Base-by-base conservation (phyloP, 2,888 invertebrate species). In the Emmelina monodactyla region DNA sequence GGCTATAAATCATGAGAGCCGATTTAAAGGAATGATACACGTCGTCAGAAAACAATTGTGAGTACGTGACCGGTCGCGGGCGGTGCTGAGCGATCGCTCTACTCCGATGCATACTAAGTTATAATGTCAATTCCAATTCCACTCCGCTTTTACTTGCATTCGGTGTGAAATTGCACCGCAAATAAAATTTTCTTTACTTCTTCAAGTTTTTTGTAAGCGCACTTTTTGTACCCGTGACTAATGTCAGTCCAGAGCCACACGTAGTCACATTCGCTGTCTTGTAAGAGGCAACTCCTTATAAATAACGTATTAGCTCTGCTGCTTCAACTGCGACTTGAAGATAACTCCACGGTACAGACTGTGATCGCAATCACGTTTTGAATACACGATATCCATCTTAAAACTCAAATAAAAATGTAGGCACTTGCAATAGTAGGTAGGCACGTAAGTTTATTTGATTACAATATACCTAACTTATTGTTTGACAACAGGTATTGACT, bases 11-110 rank as follows among this genome's bases (percentile, higher is more conserved):
- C 69, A 62, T 64, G 55, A 56, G 64, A 66, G 66, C 64, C 63
- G 69, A 70, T 72, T 72, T 68, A 70, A 71, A 73, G 67, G 70
- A 75, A 73, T 75, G 73, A 76, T 73, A 70, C 73, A 65, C 62
- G 73, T 73, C 76, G 69, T 78, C 76, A 75, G 75, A 75, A 78
- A 78, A 76, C 78, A 78, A 78, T 78, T 75, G 73, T 69, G 58
- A 57, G 60, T 61, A 76, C 78, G 78, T 78, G 78, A 71, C 63
- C 56, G 54, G 61, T 47, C 51, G 59, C 52, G 57, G 33, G 22
- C 10, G 14, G 34, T 16, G 10, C 15, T 16, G 22, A 22, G 31
- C 31, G 70, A 68, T 73, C 69, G 69, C 62, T 51, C 56, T 46
- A 66, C 63, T 67, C 54, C 78, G 75, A 78, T 78, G 78, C 78